These are phyloP conservation scores for Aradus depressus DNA, from an alignment of 2,888 invertebrate species.

Conservation along the genomic window DNA sequence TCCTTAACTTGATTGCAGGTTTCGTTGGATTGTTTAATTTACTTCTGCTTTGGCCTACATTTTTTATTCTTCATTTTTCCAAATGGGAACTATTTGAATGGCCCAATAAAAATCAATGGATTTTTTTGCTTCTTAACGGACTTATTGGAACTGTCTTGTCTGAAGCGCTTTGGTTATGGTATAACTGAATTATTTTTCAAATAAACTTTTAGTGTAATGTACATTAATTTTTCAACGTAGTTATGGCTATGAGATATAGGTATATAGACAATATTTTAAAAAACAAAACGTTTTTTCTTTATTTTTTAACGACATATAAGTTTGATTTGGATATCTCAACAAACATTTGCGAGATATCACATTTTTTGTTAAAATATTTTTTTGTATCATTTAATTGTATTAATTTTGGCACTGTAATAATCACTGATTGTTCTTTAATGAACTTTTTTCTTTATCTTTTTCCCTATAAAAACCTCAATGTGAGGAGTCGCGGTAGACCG, in stretches of 20 bases:
- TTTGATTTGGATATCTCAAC: too few relatives aligned
- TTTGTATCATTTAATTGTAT: too few relatives aligned
- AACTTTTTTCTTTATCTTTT: too few relatives aligned
- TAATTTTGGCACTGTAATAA: too few relatives aligned
- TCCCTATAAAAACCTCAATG: too few relatives aligned
- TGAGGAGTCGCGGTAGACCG: too few relatives aligned
- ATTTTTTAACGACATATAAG: too few relatives aligned
- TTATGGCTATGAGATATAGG: neutral
- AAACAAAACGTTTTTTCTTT: too few relatives aligned
- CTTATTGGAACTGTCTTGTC: slow-evolving; percentile 82
- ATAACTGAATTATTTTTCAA: slow-evolving; percentile 22
- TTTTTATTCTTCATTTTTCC: slow-evolving; percentile 73
- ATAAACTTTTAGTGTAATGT: neutral
- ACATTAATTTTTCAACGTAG: neutral
- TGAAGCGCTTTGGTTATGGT: slow-evolving; percentile 89
- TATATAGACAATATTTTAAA: neutral
- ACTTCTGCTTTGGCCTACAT: slow-evolving; percentile 78
- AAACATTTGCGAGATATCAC: too few relatives aligned
- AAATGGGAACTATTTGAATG: slow-evolving; percentile 74
- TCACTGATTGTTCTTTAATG: too few relatives aligned
- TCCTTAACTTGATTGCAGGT: too few relatives aligned
- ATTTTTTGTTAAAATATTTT: too few relatives aligned
- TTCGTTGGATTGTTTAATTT: slow-evolving; percentile 87
- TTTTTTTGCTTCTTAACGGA: slow-evolving; percentile 70
- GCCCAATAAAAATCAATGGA: slow-evolving; percentile 71